Conservation (phyloP, 2,888 invertebrate genomes). For the Cephus nigrinus region DNA sequence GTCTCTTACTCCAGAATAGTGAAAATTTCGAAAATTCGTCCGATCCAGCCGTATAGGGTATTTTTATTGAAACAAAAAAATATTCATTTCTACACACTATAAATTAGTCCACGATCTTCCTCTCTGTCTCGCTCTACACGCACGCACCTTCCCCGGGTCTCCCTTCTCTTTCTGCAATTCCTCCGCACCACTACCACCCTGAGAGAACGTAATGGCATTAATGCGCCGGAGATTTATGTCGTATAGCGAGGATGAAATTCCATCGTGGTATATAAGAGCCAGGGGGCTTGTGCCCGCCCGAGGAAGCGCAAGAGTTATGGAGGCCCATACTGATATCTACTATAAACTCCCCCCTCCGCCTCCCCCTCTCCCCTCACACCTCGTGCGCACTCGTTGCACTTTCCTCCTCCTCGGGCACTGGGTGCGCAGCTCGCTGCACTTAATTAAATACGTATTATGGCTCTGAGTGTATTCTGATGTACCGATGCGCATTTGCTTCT, state of each 20-base stretch:
- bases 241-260: constrained; percentile 58
- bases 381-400: constrained; percentile 13
- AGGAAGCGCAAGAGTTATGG: constrained; percentile 50
- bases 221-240: constrained; percentile 59
- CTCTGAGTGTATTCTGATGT: constrained; percentile 63
- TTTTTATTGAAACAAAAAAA: too few relatives aligned
- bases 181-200: neutral
- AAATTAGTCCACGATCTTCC: neutral
- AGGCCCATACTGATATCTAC: constrained; percentile 51
- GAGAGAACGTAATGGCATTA: constrained; percentile 46
- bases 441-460: constrained; percentile 64
- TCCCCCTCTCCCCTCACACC: constrained; percentile 13
- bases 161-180: neutral
- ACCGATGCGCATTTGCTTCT: constrained; percentile 4
- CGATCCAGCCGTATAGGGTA: neutral
- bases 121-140: neutral
- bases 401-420: constrained; percentile 23
- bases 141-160: neutral
- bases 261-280: constrained; percentile 46
- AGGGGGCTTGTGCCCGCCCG: constrained; percentile 31
- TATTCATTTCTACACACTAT: neutral
- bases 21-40: neutral
- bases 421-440: constrained; percentile 47
- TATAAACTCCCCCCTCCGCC: constrained; percentile 40
- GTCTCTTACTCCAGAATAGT: neutral